Conservation (phyloP, 2,888 invertebrate species). For the Brachypalpus laphriformis region DNA sequence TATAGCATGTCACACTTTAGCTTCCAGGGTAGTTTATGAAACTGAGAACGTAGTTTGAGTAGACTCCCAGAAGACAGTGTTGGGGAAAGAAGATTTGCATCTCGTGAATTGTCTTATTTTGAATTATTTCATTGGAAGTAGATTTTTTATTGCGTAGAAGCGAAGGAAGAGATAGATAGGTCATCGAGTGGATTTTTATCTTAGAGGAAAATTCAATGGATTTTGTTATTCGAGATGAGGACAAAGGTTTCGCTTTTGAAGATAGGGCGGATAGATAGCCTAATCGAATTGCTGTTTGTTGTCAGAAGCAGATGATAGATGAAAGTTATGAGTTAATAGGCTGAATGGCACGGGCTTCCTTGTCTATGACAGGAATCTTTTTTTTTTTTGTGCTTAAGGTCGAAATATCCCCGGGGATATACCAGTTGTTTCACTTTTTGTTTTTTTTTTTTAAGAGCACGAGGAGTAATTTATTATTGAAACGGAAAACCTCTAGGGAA, state of each 20-base stretch:
- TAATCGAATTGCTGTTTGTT: conserved; percentile 1
- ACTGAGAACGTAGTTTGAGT: background rate
- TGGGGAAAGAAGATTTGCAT: conserved; percentile 18
- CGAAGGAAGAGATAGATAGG: background rate
- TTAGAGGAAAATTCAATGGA: background rate
- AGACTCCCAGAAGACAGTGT: background rate
- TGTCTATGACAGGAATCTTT: no score
- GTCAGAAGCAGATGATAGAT: conserved; percentile 21
- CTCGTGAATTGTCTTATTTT: conserved; percentile 7
- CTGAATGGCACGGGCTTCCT: background rate
- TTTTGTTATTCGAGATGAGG: background rate
- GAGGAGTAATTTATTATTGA: background rate
- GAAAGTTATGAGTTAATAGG: conserved; percentile 3
- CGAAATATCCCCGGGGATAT: no score
- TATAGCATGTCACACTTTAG: background rate
- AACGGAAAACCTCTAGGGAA: background rate
- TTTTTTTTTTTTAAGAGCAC: background rate
- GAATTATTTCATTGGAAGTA: background rate
- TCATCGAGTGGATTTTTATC: background rate
- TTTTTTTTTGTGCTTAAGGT: background rate
- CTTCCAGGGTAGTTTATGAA: background rate
- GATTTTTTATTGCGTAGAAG: background rate
- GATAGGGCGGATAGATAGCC: background rate
- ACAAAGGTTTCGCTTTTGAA: background rate
- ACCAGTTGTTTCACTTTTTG: background rate